Conservation (phyloP, 92 coral and sea anemone species). For the Zoanthus gigantus region DNA sequence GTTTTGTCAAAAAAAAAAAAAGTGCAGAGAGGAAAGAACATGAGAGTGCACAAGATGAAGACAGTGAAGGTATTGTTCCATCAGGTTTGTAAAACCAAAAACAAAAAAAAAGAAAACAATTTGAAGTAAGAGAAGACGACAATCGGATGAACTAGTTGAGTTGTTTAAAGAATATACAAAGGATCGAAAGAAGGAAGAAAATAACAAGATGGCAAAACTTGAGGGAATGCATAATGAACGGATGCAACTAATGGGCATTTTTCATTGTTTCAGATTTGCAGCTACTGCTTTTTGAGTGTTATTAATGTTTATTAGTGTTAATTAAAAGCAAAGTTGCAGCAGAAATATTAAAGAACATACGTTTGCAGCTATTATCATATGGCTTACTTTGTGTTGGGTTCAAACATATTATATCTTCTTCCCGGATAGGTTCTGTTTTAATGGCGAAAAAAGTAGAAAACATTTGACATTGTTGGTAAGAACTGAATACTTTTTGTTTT, state of each 20-base stretch:
- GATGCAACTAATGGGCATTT: slow-evolving; percentile 55
- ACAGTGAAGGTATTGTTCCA: neutral
- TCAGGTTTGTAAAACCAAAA: slow-evolving; percentile 3
- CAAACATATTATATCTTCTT: no score
- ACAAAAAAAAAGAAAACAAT: slow-evolving; percentile 2
- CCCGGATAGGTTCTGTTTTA: neutral
- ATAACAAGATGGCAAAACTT: slow-evolving; percentile 43
- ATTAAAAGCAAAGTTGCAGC: neutral
- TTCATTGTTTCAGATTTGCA: neutral
- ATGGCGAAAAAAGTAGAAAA: neutral
- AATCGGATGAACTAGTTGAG: slow-evolving; percentile 48
- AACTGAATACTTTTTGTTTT: neutral
- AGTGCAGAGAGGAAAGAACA: neutral
- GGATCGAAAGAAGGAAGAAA: slow-evolving; percentile 58
- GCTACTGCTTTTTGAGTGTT: neutral
- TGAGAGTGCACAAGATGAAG: neutral
- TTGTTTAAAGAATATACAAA: slow-evolving; percentile 47
- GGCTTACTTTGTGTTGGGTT: neutral
- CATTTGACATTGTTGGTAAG: neutral
- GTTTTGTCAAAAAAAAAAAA: slow-evolving; percentile 29
- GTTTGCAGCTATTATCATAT: neutral
- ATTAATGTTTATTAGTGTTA: neutral
- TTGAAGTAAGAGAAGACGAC: neutral
- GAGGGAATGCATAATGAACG: slow-evolving; percentile 58
- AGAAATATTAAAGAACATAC: neutral